Percentiles rank a stretch among this genome's conserved stretches.
These are phyloP conservation scores for Cryptus viduatorius DNA, from an alignment of 2,888 invertebrate species.

Conservation along the genomic window DNA sequence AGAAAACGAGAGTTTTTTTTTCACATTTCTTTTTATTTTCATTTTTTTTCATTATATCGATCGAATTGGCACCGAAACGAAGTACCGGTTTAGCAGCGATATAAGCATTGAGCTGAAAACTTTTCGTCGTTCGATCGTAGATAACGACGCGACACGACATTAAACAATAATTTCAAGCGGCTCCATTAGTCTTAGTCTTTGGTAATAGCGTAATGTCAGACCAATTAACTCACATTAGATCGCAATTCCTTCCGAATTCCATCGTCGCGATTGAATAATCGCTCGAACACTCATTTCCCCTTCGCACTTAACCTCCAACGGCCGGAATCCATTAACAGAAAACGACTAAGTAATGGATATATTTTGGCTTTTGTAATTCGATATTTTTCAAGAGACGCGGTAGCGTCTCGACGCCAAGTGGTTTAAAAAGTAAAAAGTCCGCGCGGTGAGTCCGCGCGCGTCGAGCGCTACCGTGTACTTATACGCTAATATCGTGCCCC, in stretches of 20 bases:
- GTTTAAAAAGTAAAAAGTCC: too few relatives aligned
- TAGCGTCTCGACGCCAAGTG: too few relatives aligned
- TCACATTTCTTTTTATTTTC: background rate
- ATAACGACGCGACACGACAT: background rate
- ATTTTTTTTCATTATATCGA: background rate
- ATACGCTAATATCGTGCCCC: too few relatives aligned
- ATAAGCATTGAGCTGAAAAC: background rate
- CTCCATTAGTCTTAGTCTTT: background rate
- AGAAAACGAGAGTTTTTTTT: slow-evolving; percentile 24
- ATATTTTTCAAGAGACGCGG: too few relatives aligned
- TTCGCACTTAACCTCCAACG: background rate
- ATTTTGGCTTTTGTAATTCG: background rate
- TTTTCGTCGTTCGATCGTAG: background rate
- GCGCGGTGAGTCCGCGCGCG: too few relatives aligned
- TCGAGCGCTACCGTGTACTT: too few relatives aligned
- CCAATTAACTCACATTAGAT: background rate
- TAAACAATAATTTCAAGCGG: background rate
- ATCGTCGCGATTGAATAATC: slow-evolving; percentile 20
- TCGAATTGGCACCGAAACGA: background rate
- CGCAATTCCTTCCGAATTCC: slow-evolving; percentile 21
- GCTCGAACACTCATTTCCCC: background rate
- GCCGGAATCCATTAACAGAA: background rate
- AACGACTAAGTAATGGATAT: background rate
- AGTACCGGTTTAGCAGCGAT: background rate
- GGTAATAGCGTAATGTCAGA: background rate